Conservation (phyloP, 2,888 invertebrate genomes). For the Melinopterus prodromus region DNA sequence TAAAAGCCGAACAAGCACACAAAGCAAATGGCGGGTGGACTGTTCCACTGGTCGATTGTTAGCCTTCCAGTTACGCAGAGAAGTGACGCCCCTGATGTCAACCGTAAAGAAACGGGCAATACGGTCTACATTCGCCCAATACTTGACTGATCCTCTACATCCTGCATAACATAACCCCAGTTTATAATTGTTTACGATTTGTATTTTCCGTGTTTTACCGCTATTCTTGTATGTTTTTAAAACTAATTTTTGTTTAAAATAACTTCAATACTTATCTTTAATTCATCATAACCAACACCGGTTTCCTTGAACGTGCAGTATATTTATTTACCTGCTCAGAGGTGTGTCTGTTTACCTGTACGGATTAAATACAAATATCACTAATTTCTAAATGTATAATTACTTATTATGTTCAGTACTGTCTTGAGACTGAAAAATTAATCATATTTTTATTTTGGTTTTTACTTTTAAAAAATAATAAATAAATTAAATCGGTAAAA, state of each 20-base stretch:
- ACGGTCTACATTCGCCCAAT: constrained; percentile 45
- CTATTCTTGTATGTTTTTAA: background rate
- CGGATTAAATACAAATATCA: too few relatives aligned
- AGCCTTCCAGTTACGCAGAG: constrained; percentile 47
- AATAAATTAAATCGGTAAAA: background rate
- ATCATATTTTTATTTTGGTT: too few relatives aligned
- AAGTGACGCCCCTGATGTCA: constrained; percentile 43
- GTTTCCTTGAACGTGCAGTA: too few relatives aligned
- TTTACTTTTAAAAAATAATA: background rate
- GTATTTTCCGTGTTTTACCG: too few relatives aligned
- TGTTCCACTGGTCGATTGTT: constrained; percentile 63
- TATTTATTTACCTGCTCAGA: too few relatives aligned
- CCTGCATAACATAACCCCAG: background rate
- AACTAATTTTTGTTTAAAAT: background rate
- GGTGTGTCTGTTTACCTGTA: too few relatives aligned
- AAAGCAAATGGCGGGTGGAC: constrained; percentile 58
- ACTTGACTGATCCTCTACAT: constrained; percentile 41
- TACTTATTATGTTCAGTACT: too few relatives aligned
- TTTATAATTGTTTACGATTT: background rate
- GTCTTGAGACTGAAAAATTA: too few relatives aligned
- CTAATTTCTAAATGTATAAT: too few relatives aligned
- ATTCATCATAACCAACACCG: background rate
- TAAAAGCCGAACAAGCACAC: constrained; percentile 55
- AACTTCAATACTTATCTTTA: background rate
- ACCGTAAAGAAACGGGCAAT: constrained; percentile 35